A percentile compares a stretch with the other conserved stretches of the same genome.
These are phyloP conservation scores for Chanos chanos DNA, from an alignment of 2,797 vertebrate species.

Conservation along the genomic window DNA sequence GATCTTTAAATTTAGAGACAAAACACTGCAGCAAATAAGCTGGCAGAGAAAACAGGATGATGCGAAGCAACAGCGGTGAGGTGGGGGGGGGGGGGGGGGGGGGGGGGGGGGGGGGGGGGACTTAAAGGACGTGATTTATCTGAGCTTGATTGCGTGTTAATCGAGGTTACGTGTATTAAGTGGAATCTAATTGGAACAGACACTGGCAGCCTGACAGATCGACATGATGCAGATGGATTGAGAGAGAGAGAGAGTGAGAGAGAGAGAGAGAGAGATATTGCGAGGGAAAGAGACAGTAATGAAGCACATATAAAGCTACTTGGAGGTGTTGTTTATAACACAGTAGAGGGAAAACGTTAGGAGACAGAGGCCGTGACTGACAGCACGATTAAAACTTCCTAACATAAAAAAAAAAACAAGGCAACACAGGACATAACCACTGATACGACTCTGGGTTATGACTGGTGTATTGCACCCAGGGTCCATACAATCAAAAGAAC, in stretches of 20 bases:
- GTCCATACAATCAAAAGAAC: constrained; percentile 15
- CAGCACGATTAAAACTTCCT: constrained; percentile 1
- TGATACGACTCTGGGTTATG: not conserved
- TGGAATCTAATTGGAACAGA: constrained; percentile 88
- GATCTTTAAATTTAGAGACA: constrained; percentile 54
- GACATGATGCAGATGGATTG: constrained; percentile 86
- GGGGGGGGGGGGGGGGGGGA: constrained; percentile 53
- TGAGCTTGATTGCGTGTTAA: constrained; percentile 88
- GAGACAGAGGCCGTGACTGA: not conserved
- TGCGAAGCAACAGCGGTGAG: constrained; percentile 73
- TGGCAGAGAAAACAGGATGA: constrained; percentile 70
- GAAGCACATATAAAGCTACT: constrained; percentile 37
- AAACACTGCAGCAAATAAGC: constrained; percentile 49
- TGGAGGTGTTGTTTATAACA: constrained; percentile 28
- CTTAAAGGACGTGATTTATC: constrained; percentile 87
- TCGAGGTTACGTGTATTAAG: constrained; percentile 88
- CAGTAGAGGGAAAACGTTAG: constrained; percentile 8
- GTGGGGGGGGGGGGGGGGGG: constrained; percentile 39
- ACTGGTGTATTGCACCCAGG: not conserved
- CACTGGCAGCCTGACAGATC: constrained; percentile 87
- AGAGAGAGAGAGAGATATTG: constrained; percentile 47
- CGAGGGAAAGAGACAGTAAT: constrained; percentile 35
- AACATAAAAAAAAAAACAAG: not conserved
- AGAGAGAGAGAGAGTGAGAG: constrained; percentile 54
- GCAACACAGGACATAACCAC: not conserved